Base-by-base conservation (phyloP, 1,140 invertebrate species). In the Polypedilum vanderplanki region DNA sequence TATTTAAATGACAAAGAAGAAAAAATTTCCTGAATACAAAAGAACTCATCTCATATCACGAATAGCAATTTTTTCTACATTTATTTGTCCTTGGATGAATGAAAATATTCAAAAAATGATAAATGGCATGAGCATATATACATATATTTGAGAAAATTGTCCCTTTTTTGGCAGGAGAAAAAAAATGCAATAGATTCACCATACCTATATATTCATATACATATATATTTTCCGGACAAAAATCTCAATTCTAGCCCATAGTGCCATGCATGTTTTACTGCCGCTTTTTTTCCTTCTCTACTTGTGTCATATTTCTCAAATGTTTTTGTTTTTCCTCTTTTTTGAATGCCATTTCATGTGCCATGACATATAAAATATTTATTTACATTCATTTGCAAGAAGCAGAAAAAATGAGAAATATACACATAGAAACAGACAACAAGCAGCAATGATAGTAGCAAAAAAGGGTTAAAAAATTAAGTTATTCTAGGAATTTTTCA, bases 241-340 rank as follows among this genome's bases (percentile, higher is more conserved):
- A n/a, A n/a, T n/a, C n/a, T n/a, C n/a, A n/a, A n/a, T n/a, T n/a
- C n/a, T n/a, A n/a, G n/a, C n/a, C n/a, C n/a, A n/a, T n/a, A n/a
- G 65, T 70, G 20, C 65, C 65, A 70, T 70, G 65, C 65, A 70
- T 70, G 65, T 70, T 70, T 70, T 70, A 70, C 65, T 70, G 18
- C 65, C 65, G 17, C 8, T 70, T 70, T 22, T 12, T 57, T 15
- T 57, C n/a, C 46, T 57, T 33, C 24, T 33, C 24, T n/a, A 33
- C 5, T 12, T 7, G 64, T 67, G 65, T 70, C 65, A 70, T 70
- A 70, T 70, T 70, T 70, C 18, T 70, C 17, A 70, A 70, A 70
- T 70, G 65, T 70, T 70, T 70, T 70, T 70, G 65, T 70, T 70
- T 70, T 70, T 9, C n/a, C 17, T 18, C 10, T 67, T 70, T 20